phyloP scores from a whole-genome alignment of 92 coral and sea anemone species.

The Phymanthus crucifer region DNA sequence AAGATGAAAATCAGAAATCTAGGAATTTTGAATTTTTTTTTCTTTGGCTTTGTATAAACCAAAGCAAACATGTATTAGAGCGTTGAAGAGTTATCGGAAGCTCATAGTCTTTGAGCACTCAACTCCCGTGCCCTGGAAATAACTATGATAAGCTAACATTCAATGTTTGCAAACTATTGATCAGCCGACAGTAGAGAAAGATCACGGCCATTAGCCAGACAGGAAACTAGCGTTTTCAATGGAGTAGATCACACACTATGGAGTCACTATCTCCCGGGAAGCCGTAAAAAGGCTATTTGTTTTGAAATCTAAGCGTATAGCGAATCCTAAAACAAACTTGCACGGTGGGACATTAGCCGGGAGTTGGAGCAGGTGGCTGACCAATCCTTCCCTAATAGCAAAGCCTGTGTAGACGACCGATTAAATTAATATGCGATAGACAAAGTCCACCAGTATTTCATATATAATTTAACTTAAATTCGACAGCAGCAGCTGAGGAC shows the following conservation, averaged over 20 bases:
- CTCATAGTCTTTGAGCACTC: slow-evolving; percentile 26
- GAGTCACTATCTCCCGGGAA: slow-evolving; percentile 29
- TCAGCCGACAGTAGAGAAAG: slow-evolving; percentile 12
- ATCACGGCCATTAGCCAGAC: slow-evolving; percentile 23
- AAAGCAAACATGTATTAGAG: slow-evolving; percentile 33
- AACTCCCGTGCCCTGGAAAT: slow-evolving; percentile 18
- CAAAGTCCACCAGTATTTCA: background rate
- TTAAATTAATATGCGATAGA: background rate
- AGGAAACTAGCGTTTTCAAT: slow-evolving; percentile 27
- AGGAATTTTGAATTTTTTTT: background rate
- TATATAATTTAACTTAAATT: slow-evolving; percentile 21
- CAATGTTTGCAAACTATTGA: slow-evolving; percentile 21
- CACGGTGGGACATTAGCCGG: slow-evolving; percentile 6
- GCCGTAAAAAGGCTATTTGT: slow-evolving; percentile 27
- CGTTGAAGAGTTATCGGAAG: slow-evolving; percentile 35
- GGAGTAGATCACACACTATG: slow-evolving; percentile 15
- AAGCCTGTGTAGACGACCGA: background rate
- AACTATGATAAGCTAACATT: slow-evolving; percentile 8
- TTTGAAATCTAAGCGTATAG: slow-evolving; percentile 35
- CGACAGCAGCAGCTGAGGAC: slow-evolving; percentile 23
- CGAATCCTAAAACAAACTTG: slow-evolving; percentile 25
- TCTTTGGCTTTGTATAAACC: background rate
- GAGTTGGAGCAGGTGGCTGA: slow-evolving; percentile 28
- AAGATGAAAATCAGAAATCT: background rate
- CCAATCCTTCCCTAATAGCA: background rate